Evolutionary conservation across 2,797 vertebrate genomes (phyloP).

Genomic region (Enoplosus armatus): DNA sequence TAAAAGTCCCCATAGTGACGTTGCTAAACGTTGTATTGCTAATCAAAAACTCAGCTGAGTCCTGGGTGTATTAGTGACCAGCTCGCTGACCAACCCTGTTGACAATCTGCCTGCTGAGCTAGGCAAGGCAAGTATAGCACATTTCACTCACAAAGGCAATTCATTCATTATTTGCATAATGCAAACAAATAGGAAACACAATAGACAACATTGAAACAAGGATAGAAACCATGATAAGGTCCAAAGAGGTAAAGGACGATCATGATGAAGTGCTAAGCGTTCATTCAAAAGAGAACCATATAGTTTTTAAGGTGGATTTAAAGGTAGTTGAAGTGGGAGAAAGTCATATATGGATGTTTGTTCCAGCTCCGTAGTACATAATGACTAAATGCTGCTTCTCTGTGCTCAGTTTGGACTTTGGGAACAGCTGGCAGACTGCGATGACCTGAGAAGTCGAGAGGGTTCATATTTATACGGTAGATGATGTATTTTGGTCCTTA

Average conservation of each 20-base stretch:
- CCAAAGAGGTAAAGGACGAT: background rate
- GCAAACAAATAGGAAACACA: background rate
- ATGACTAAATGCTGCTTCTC: background rate
- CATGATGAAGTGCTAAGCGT: too few species aligned
- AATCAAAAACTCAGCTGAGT: background rate
- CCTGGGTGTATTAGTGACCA: background rate
- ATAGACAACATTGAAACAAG: background rate
- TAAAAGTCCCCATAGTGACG: background rate
- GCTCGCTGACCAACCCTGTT: background rate
- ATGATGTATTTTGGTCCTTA: background rate
- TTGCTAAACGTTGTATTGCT: background rate
- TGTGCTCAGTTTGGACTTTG: too few species aligned
- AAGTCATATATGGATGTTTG: background rate
- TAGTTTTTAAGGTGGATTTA: background rate
- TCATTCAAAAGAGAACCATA: background rate
- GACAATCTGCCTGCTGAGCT: too few species aligned
- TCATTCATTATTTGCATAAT: background rate
- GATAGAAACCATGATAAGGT: background rate
- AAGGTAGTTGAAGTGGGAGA: background rate
- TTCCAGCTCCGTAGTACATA: background rate
- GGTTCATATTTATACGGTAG: too few species aligned
- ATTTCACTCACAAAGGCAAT: background rate
- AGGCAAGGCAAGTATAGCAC: background rate
- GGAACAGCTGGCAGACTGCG: background rate
- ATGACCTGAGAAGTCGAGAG: background rate